These are phyloP conservation scores for Heloderma charlesbogerti DNA, from an alignment of 2,113 vertebrate species.

Conservation along the genomic window DNA sequence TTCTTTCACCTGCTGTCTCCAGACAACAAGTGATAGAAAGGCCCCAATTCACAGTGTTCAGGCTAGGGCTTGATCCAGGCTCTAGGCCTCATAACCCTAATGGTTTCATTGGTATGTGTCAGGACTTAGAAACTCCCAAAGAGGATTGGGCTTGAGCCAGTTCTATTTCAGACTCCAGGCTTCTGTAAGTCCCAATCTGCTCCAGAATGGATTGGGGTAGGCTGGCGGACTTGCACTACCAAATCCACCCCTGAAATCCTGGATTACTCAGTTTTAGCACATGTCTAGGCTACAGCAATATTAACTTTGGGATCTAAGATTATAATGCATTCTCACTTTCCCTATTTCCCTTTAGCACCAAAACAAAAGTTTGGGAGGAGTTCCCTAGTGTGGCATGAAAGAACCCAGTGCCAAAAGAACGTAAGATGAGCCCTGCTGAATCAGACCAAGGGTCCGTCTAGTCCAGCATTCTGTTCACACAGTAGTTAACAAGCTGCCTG, in stretches of 20 bases:
- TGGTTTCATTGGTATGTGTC: background rate
- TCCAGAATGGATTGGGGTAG: background rate
- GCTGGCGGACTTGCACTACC: background rate
- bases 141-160: background rate
- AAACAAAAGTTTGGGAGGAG: background rate
- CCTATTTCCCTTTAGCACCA: background rate
- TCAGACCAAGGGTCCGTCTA: too few species aligned
- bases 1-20: background rate
- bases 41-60: too few species aligned
- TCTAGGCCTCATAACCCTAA: background rate
- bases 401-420: background rate
- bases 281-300: background rate
- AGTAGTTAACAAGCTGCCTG: too few species aligned
- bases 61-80: background rate
- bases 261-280: background rate
- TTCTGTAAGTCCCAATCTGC: background rate
- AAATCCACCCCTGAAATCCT: background rate
- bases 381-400: background rate
- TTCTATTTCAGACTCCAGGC: background rate
- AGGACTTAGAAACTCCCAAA: background rate
- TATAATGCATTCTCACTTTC: background rate
- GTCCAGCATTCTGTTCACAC: too few species aligned
- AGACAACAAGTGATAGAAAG: background rate
- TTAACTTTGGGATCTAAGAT: background rate
- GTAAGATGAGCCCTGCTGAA: too few species aligned